Evolutionary conservation across 2,888 invertebrate species (phyloP), one percentile per base, ranked within the genome.

Genomic region (Eupithecia subumbrata): DNA sequence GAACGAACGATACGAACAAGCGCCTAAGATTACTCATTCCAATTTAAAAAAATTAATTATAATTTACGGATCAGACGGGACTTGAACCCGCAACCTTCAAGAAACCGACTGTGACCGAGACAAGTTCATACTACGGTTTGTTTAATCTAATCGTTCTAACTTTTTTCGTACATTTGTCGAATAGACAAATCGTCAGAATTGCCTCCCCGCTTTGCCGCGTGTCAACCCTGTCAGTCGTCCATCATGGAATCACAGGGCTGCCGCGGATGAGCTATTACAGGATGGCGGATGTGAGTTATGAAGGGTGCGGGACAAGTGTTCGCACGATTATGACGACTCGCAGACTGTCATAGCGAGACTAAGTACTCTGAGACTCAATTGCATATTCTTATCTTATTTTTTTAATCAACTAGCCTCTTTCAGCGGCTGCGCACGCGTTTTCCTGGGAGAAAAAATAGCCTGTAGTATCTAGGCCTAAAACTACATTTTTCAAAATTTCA

Each of bases 241-340:
- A 74, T 78, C 82, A 79, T 70, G 77, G 78, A 80, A 82, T 82
- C 78, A 74, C 72, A 86, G 85, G 85, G 85, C 82, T 86, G 86
- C 81, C 78, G 79, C 82, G 82, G 82, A 72, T 82, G 81, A 67
- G 71, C 89, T 87, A 88, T 89, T 87, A 88, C 80, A 89, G 90
- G 91, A 56, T 89, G 88, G 86, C 90, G 90, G 91, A 92, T 89
- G 89, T 85, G 87, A 85, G 87, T 86, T 87, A 88, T 85, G 87
- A 81, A 81, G 86, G 89, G 86, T 80, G 75, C 77, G 80, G 82
- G 84, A 83, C 82, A 78, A 82, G 82, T 84, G 85, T 86, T 90
- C 90, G 86, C 91, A 88, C 89, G 89, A 85, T 87, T 87, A 87
- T 87, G 84, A 82, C 74, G 73, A 71, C 40, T 66, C 80, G 76